Conservation (phyloP, 2,797 vertebrate species). For the Lepus townsendii region DNA sequence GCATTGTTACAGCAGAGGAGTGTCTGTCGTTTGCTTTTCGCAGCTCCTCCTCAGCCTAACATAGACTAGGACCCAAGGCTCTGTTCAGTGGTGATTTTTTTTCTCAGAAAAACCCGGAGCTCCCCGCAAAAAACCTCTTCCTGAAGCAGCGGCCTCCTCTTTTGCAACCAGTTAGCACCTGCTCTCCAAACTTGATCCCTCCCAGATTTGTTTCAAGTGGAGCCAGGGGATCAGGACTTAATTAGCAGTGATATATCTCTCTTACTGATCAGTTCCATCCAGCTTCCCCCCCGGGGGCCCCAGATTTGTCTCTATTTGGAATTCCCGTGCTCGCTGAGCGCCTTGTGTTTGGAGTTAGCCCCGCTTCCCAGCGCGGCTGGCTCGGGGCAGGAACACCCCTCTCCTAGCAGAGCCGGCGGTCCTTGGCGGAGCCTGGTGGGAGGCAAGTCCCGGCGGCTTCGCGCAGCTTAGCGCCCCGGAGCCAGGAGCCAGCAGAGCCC, state of each 20-base stretch:
- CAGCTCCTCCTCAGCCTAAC: constrained; percentile 37
- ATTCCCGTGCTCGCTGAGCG: constrained; percentile 84
- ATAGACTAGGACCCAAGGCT: constrained; percentile 74
- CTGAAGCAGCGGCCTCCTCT: constrained; percentile 86
- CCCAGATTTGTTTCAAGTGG: constrained; percentile 92
- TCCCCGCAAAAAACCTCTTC: constrained; percentile 83
- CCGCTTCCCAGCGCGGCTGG: background rate
- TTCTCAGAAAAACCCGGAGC: constrained; percentile 79
- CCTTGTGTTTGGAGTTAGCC: constrained; percentile 81
- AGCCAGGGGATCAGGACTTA: constrained; percentile 95
- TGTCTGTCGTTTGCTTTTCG: background rate
- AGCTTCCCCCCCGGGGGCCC: constrained; percentile 87
- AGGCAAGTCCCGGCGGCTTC: constrained; percentile 46
- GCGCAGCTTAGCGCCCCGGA: background rate
- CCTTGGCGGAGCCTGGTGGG: background rate
- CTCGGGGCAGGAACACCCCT: constrained; percentile 53
- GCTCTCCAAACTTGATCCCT: constrained; percentile 92
- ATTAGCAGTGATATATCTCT: constrained; percentile 91
- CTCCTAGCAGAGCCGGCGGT: constrained; percentile 61
- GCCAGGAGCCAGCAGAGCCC: constrained; percentile 70
- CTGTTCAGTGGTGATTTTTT: constrained; percentile 74
- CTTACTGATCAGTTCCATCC: constrained; percentile 86
- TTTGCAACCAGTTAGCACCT: constrained; percentile 93
- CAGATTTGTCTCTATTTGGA: constrained; percentile 88
- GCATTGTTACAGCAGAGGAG: constrained; percentile 54